phyloP scores from a whole-genome alignment of 2,797 vertebrate genomes.

The Melanotaenia pygmaea region DNA sequence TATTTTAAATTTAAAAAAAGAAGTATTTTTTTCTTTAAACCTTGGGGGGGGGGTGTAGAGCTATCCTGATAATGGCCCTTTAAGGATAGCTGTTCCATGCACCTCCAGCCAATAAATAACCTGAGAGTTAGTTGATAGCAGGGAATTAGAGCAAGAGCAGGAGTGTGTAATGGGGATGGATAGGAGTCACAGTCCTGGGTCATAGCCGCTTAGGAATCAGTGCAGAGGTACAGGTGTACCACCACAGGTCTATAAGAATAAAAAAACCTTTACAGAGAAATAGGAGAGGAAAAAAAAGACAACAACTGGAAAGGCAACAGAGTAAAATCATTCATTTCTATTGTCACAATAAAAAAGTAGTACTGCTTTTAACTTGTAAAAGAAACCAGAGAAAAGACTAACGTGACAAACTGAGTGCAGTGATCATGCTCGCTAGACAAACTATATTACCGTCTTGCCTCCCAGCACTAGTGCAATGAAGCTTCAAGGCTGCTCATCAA shows the following conservation, averaged over 20 bases:
- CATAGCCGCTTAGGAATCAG: conserved; percentile 83
- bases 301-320: conserved; percentile 36
- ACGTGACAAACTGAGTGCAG: conserved; percentile 64
- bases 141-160: conserved; percentile 82
- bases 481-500: conserved; percentile 63
- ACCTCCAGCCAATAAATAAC: conserved; percentile 81
- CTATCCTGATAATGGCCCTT: conserved; percentile 57
- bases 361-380: conserved; percentile 78
- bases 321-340: conserved; percentile 78
- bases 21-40: conserved; percentile 26
- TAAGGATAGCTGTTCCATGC: conserved; percentile 70
- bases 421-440: conserved; percentile 66
- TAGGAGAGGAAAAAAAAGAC: neutral
- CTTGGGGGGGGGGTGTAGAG: conserved; percentile 4
- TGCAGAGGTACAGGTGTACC: conserved; percentile 81
- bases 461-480: conserved; percentile 38
- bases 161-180: conserved; percentile 86
- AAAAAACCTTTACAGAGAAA: conserved; percentile 66
- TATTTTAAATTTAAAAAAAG: conserved; percentile 13
- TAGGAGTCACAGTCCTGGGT: conserved; percentile 82
- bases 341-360: conserved; percentile 79
- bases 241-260: conserved; percentile 70
- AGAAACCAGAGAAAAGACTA: conserved; percentile 69
- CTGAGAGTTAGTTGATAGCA: conserved; percentile 81
- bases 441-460: conserved; percentile 59